A percentile compares a stretch with the other conserved stretches of the same genome.
Evolutionary conservation across 1,140 invertebrate species (phyloP).

Genomic region (Sweltsa coloradensis): DNA sequence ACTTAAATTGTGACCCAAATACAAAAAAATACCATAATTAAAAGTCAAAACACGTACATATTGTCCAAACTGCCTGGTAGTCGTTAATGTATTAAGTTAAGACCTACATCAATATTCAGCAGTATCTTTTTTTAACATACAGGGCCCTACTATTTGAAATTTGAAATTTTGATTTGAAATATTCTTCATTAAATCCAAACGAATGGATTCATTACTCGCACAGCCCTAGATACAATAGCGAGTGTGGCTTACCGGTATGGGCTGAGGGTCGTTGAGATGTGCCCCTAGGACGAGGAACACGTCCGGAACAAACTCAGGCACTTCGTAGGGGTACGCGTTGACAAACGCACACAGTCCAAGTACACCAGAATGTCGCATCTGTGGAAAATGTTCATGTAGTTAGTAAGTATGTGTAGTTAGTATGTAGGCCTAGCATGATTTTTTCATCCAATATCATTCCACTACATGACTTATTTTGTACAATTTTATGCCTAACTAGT

Average conservation of each 20-base stretch:
- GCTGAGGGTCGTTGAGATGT: constrained; percentile 79
- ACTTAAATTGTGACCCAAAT: too few relatives aligned
- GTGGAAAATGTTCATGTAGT: constrained; percentile 22
- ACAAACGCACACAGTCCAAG: constrained; percentile 83
- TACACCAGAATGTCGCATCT: constrained; percentile 63
- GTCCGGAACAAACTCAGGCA: constrained; percentile 71
- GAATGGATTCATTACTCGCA: neutral
- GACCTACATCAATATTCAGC: too few relatives aligned
- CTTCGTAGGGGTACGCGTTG: constrained; percentile 78
- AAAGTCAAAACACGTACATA: too few relatives aligned
- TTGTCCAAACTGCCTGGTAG: too few relatives aligned
- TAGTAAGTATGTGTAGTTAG: too few relatives aligned
- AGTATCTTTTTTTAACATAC: neutral
- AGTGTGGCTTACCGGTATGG: constrained; percentile 79
- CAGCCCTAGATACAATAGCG: constrained; percentile 18
- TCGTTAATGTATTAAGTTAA: too few relatives aligned
- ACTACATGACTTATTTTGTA: too few relatives aligned
- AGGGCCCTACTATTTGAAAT: neutral
- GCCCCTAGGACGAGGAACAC: constrained; percentile 66
- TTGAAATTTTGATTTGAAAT: too few relatives aligned
- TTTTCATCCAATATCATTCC: too few relatives aligned
- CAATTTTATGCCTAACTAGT: too few relatives aligned
- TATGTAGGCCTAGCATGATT: too few relatives aligned
- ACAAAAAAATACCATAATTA: too few relatives aligned
- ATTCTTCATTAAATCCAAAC: neutral